Conservation (phyloP, 1,140 invertebrate species). For the Heliconius nattereri region DNA sequence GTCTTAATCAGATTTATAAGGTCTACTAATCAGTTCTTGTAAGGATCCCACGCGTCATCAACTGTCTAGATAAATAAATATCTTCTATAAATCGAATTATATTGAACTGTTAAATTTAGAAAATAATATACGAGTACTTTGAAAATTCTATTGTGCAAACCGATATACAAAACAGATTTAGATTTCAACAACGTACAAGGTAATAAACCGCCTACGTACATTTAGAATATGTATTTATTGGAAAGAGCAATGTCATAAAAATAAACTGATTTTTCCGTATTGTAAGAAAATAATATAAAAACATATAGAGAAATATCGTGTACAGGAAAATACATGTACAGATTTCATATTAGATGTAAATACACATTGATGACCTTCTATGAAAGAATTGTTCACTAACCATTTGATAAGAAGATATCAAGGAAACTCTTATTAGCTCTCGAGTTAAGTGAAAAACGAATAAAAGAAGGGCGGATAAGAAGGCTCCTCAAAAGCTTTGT, state of each 20-base stretch:
- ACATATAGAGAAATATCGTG: not conserved
- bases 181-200: conserved; percentile 1
- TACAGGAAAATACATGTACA: not conserved
- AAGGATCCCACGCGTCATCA: conserved; percentile 27
- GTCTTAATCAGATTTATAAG: not conserved
- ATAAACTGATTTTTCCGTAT: not conserved
- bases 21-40: not conserved
- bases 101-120: not conserved
- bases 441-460: conserved; percentile 34
- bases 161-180: conserved; percentile 1
- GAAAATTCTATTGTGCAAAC: not conserved
- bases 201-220: conserved; percentile 3
- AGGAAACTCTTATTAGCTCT: conserved; percentile 35
- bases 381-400: conserved; percentile 15
- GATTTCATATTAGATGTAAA: conserved; percentile 10
- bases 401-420: conserved; percentile 29
- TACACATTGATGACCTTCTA: conserved; percentile 16
- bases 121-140: not conserved
- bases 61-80: conserved; percentile 32
- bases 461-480: conserved; percentile 34
- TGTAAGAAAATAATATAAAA: conserved; percentile 1
- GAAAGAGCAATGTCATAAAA: not conserved
- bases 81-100: conserved; percentile 5
- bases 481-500: conserved; percentile 35
- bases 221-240: not conserved